Base-by-base conservation (phyloP, 2,888 invertebrate species). In the Lasioglossum lativentre region DNA sequence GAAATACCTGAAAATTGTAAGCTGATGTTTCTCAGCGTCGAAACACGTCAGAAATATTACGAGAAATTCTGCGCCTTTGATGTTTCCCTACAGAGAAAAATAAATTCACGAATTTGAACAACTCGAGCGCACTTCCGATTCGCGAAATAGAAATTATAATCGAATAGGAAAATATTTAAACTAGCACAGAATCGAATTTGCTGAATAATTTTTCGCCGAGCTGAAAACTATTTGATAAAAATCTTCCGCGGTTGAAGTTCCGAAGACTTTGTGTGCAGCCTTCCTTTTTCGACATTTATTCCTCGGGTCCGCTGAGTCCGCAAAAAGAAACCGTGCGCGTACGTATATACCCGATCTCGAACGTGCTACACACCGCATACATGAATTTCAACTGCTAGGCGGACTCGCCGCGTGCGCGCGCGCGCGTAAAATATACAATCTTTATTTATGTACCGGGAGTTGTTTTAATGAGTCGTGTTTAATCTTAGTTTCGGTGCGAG, bases 401-500 rank as follows among this genome's bases (percentile, higher is more conserved):
- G 56, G 52, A 30, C 30, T 0, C 40, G n/a, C n/a, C n/a, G n/a
- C n/a, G n/a, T n/a, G 70, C 47, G 52, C 52, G 16, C 38, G 38
- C 45, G 52, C 56, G 70, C 71, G 71, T 78, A 71, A 78, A 70
- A 78, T 71, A 78, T 56, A 70, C 70, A 56, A 78, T 78, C 78
- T 78, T 78, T 78, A 78, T 78, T 78, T 78, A 78, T 78, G 70
- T 30, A 16, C 27, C 56, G 38, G 56, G 38, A 23, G 75, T 42
- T 75, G 63, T 66, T 40, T 75, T 42, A 42, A 75, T 66, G 75
- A 45, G 45, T 66, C 75, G 42, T 59, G 63, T 75, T 75, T 45
- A 75, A 63, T 23, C 45, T 45, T 27, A 30, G 42, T 75, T 66
- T 42, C 42, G 6, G 19, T 30, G 40, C 42, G 27, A 38, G 34